These are phyloP conservation scores for Brachypteracias leptosomus DNA, from an alignment of 2,113 vertebrate genomes.

Conservation along the genomic window DNA sequence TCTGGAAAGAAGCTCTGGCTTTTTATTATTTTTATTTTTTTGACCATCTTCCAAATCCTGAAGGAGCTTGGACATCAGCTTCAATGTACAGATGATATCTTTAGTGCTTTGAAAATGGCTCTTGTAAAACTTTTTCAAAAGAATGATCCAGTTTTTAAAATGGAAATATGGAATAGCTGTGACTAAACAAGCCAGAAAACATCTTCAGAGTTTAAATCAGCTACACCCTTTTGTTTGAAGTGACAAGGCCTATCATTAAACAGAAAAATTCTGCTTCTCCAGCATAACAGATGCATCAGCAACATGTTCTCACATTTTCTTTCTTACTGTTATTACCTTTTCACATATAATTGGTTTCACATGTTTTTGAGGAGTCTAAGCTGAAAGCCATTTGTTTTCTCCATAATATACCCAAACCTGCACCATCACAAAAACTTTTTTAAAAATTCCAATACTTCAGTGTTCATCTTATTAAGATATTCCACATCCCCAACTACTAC, in stretches of 20 bases:
- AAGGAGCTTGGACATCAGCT: neutral
- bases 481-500: neutral
- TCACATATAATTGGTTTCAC: constrained; percentile 9
- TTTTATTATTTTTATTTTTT: neutral
- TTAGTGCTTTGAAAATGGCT: neutral
- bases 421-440: neutral
- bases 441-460: neutral
- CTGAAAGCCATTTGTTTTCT: neutral
- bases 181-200: neutral
- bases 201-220: neutral
- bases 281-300: neutral
- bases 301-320: neutral
- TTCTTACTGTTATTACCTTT: neutral
- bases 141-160: neutral
- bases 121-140: neutral
- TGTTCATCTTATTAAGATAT: neutral
- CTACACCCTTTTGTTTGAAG: constrained; percentile 12
- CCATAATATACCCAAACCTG: neutral
- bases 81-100: neutral
- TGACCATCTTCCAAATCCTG: neutral
- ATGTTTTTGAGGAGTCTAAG: neutral
- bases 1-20: neutral
- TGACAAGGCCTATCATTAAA: constrained; percentile 22
- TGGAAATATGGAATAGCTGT: neutral
- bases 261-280: neutral